Conservation (phyloP, 1,140 invertebrate species). For the Hycleus phaleratus region DNA sequence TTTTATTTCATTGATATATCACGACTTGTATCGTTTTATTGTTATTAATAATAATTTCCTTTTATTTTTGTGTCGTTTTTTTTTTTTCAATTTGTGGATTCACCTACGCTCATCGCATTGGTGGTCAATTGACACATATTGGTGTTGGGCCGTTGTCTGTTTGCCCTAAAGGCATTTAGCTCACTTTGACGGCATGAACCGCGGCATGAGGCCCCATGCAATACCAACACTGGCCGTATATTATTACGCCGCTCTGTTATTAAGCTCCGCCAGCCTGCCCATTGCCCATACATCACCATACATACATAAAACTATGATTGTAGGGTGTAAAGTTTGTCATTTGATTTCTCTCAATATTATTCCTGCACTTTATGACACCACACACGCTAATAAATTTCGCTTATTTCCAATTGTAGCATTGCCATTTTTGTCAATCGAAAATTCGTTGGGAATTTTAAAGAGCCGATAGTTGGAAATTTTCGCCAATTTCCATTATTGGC, state of each 20-base stretch:
- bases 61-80: too few species aligned
- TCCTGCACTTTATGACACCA: constrained; percentile 3
- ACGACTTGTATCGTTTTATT: too few species aligned
- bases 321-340: constrained; percentile 34
- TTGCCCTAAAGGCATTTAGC: constrained; percentile 2
- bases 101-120: too few species aligned
- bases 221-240: constrained; percentile 31
- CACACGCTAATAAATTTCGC: too few species aligned
- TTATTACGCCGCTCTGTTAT: constrained; percentile 35
- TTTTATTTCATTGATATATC: too few species aligned
- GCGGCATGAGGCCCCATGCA: constrained; percentile 12
- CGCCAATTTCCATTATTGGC: too few species aligned
- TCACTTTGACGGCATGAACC: constrained; percentile 19
- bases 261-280: constrained; percentile 31
- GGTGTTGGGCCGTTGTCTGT: constrained; percentile 12
- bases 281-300: constrained; percentile 34
- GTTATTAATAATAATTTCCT: too few species aligned
- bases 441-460: too few species aligned
- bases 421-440: not conserved
- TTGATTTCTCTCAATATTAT: constrained; percentile 30
- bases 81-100: too few species aligned
- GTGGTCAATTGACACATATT: constrained; percentile 31
- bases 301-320: constrained; percentile 26
- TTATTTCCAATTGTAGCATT: too few species aligned
- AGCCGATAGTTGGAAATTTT: too few species aligned